A percentile compares a stretch with the other conserved stretches of the same genome.
These are phyloP conservation scores for Scomberomorus guttatus DNA, from an alignment of 2,797 vertebrate species.

Conservation along the genomic window DNA sequence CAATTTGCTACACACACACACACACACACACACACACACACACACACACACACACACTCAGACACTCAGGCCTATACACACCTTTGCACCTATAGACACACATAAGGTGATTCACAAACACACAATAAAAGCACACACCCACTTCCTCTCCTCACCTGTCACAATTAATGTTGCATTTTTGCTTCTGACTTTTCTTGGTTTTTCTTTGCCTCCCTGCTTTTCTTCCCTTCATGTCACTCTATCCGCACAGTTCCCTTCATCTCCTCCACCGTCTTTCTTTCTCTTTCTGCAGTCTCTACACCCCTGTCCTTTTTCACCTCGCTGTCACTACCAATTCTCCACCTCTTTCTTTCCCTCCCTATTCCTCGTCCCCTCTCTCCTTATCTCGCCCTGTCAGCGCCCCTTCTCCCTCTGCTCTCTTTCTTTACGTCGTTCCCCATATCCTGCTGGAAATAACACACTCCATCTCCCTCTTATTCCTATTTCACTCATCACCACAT, in stretches of 20 bases:
- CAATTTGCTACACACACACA: constrained; percentile 69
- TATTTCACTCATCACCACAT: constrained; percentile 26
- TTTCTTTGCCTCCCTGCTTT: background rate
- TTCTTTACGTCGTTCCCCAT: constrained; percentile 12
- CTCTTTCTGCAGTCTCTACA: constrained; percentile 44
- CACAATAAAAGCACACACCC: constrained; percentile 16
- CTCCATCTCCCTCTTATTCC: constrained; percentile 33
- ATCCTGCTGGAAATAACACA: constrained; percentile 44
- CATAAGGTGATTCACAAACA: constrained; percentile 12
- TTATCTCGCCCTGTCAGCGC: constrained; percentile 51
- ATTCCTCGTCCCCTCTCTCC: constrained; percentile 7
- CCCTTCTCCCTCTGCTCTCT: constrained; percentile 33
- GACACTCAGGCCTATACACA: constrained; percentile 30
- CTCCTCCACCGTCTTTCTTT: constrained; percentile 29
- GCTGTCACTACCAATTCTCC: constrained; percentile 67
- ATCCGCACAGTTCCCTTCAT: constrained; percentile 40
- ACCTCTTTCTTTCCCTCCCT: constrained; percentile 46
- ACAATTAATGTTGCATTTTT: constrained; percentile 67
- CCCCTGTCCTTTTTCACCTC: constrained; percentile 61
- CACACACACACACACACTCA: constrained; percentile 32
- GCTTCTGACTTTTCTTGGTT: constrained; percentile 35
- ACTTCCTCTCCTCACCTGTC: constrained; percentile 63
- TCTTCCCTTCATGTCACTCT: constrained; percentile 53
- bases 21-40: constrained; percentile 35
- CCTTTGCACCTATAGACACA: constrained; percentile 23